A percentile compares a stretch with the other conserved stretches of the same genome.
These are phyloP conservation scores for Plebejus argus DNA, from an alignment of 2,888 invertebrate genomes.

Conservation along the genomic window DNA sequence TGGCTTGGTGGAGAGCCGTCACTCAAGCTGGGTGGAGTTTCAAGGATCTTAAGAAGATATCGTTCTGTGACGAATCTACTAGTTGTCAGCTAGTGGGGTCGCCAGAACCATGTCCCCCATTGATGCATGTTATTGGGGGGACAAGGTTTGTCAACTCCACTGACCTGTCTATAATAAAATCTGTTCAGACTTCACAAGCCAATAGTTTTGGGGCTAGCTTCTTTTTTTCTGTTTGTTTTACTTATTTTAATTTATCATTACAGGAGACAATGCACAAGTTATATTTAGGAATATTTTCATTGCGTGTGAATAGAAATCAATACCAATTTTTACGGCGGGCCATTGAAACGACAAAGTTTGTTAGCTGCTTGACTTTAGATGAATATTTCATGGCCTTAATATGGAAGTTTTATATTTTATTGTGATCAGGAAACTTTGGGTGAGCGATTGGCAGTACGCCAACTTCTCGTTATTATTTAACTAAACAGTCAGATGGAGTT, in stretches of 20 bases:
- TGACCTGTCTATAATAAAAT: too few species aligned
- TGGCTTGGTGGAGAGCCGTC: too few species aligned
- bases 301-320: neutral
- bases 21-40: too few species aligned
- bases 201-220: too few species aligned
- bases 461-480: constrained; percentile 24
- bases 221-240: neutral
- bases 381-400: neutral
- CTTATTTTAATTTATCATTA: neutral
- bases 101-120: too few species aligned
- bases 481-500: constrained; percentile 7
- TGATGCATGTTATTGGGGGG: too few species aligned
- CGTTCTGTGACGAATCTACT: too few species aligned
- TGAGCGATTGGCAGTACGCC: neutral
- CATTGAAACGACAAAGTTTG: neutral
- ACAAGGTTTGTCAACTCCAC: too few species aligned
- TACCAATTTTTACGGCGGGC: neutral
- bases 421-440: constrained; percentile 3
- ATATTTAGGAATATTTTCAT: neutral
- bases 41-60: too few species aligned
- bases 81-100: too few species aligned
- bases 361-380: neutral
- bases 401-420: constrained; percentile 17
- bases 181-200: too few species aligned
- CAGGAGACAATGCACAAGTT: too few species aligned